Conservation (phyloP, 2,888 invertebrate species). For the Endotricha flammealis region DNA sequence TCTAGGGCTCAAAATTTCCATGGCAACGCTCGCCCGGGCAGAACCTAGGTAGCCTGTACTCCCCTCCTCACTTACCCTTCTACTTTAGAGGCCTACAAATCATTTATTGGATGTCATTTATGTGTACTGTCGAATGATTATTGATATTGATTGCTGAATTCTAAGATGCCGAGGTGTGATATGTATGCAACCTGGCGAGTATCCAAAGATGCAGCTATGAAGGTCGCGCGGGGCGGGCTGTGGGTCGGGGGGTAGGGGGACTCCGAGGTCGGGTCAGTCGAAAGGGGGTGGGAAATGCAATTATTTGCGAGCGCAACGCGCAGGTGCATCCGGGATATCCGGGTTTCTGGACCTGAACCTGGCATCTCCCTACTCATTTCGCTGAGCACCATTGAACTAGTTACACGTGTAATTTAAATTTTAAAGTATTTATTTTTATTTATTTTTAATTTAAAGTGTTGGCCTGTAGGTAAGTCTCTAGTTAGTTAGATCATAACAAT, state of each 20-base stretch:
- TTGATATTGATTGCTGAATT: slow-evolving; percentile 3
- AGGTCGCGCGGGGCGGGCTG: slow-evolving; percentile 41
- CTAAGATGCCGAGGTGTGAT: slow-evolving; percentile 23
- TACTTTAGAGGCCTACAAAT: not conserved
- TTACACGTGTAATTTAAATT: too few relatives aligned
- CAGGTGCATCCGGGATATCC: slow-evolving; percentile 57
- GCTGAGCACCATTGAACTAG: not conserved
- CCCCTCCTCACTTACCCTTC: slow-evolving; percentile 16
- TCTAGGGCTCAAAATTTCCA: slow-evolving; percentile 23
- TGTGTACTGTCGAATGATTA: not conserved
- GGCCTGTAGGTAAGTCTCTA: not conserved
- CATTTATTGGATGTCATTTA: too few relatives aligned
- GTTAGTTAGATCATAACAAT: too few relatives aligned
- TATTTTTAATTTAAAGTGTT: too few relatives aligned
- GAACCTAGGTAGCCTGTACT: slow-evolving; percentile 28
- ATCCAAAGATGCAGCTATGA: slow-evolving; percentile 66
- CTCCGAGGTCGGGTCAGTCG: slow-evolving; percentile 18
- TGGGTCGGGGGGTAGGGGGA: slow-evolving; percentile 18
- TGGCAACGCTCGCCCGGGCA: slow-evolving; percentile 24
- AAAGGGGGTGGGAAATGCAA: slow-evolving; percentile 33
- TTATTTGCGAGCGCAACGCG: slow-evolving; percentile 52
- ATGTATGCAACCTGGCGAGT: slow-evolving; percentile 47
- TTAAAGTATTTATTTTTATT: too few relatives aligned
- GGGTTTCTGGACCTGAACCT: slow-evolving; percentile 17
- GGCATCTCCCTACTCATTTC: not conserved